These are phyloP conservation scores for Hemitrygon akajei DNA, from an alignment of 2,797 vertebrate species.

Conservation along the genomic window DNA sequence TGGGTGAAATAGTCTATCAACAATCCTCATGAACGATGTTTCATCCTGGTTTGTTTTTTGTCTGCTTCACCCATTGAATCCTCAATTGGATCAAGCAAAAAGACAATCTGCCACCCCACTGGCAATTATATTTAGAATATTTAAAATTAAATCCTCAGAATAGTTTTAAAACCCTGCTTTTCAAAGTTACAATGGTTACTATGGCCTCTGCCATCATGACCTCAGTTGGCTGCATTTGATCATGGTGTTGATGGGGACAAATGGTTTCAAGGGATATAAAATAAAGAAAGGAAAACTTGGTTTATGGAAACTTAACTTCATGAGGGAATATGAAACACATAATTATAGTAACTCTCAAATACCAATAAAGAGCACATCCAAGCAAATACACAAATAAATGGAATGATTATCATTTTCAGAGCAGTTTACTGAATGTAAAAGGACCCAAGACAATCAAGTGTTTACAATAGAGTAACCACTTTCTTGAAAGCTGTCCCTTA, in stretches of 20 bases:
- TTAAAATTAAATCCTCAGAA: not conserved
- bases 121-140: not conserved
- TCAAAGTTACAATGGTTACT: not conserved
- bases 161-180: not conserved
- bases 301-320: not conserved
- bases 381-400: not conserved
- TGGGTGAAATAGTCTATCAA: not conserved
- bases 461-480: not conserved
- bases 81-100: not conserved
- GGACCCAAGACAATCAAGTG: not conserved
- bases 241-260: not conserved
- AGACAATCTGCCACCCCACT: not conserved
- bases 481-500: not conserved
- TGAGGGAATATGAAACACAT: not conserved
- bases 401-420: not conserved
- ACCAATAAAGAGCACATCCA: not conserved
- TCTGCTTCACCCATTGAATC: not conserved
- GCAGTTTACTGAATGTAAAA: not conserved
- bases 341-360: not conserved
- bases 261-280: not conserved
- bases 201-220: not conserved
- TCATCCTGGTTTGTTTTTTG: not conserved
- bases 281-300: not conserved
- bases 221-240: too few relatives aligned
- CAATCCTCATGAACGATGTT: not conserved